Base-by-base conservation (phyloP, 2,888 invertebrate genomes). In the Eupithecia centaureata region DNA sequence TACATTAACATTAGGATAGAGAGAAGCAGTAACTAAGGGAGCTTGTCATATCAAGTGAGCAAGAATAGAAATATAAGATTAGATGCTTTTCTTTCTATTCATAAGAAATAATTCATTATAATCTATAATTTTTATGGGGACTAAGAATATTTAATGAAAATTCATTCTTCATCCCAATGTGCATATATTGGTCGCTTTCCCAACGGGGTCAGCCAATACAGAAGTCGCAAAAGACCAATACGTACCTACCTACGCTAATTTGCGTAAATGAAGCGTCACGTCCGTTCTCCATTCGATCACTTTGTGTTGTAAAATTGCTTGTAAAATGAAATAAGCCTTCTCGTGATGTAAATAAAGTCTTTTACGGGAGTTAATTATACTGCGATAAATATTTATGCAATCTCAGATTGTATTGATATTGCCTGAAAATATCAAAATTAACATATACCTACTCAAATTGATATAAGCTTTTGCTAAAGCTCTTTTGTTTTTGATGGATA, bases 201-300 rank as follows among this genome's bases (percentile, higher is more conserved):
- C 47, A 47, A 12, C 4, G 47, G 47, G 22, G 47, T 38, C 52
- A 60, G 54, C 35, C 65, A 63, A 65, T 65, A 47, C 47, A 1
- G 61, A 58, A 68, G 52, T 70, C 60, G 71, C 65, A 69, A 68
- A 69, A 70, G 65, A 54, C 70, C 71, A 67, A 71, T 71, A 67
- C 69, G 63, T 65, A 22, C 10, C 10, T 65, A 22, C 10, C 10
- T 47, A 30, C 61, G 70, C 67, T 75, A 70, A 73, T 75, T 73
- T 73, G 73, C 72, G 65, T 70, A 70, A 73, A 73, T 69, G 71
- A 66, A 65, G 35, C 70, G 64, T 51, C 60, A 32, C 70, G 64
- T 51, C 60, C 64, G 65, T 25, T 73, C 79, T 71, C 77, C 77
- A 78, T 84, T 82, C 81, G 82, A 83, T 82, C 22, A 27, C 28